These are phyloP conservation scores for Coreoperca whiteheadi DNA, from an alignment of 2,113 vertebrate genomes.

Conservation along the genomic window DNA sequence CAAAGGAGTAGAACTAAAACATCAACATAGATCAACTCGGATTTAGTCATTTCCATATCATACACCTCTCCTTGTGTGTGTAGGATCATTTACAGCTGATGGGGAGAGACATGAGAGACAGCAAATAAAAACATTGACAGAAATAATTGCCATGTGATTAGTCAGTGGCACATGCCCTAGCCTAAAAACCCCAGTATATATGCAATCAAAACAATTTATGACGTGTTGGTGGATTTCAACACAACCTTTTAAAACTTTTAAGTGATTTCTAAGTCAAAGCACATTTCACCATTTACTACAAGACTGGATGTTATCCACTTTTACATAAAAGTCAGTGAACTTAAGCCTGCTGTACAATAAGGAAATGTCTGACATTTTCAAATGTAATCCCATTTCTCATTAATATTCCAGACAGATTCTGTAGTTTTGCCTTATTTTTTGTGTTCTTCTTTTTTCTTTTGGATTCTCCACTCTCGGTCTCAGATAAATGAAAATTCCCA, in stretches of 20 bases:
- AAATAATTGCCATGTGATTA: constrained; percentile 27
- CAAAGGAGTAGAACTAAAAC: constrained; percentile 78
- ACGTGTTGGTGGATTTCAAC: constrained; percentile 29
- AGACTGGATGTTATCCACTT: constrained; percentile 60
- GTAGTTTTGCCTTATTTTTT: constrained; percentile 61
- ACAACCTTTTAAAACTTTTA: constrained; percentile 30
- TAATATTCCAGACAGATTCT: constrained; percentile 64
- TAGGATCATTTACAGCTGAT: constrained; percentile 73
- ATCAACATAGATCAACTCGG: constrained; percentile 73
- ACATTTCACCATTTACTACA: constrained; percentile 55
- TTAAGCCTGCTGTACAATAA: constrained; percentile 57
- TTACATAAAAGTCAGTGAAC: constrained; percentile 49
- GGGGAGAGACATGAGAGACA: constrained; percentile 34
- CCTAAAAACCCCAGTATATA: constrained; percentile 29
- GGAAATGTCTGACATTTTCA: constrained; percentile 64
- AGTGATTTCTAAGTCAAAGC: constrained; percentile 55
- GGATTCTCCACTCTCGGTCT: constrained; percentile 65
- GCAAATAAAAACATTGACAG: constrained; percentile 35
- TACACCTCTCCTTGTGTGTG: constrained; percentile 53
- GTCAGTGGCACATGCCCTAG: constrained; percentile 45
- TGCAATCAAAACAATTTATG: constrained; percentile 28
- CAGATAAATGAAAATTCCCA: constrained; percentile 82
- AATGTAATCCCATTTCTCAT: constrained; percentile 63
- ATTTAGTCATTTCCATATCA: constrained; percentile 52
- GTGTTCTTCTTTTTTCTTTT: constrained; percentile 45